Conservation (phyloP, 2,888 invertebrate species). For the Drosophila conformis region DNA sequence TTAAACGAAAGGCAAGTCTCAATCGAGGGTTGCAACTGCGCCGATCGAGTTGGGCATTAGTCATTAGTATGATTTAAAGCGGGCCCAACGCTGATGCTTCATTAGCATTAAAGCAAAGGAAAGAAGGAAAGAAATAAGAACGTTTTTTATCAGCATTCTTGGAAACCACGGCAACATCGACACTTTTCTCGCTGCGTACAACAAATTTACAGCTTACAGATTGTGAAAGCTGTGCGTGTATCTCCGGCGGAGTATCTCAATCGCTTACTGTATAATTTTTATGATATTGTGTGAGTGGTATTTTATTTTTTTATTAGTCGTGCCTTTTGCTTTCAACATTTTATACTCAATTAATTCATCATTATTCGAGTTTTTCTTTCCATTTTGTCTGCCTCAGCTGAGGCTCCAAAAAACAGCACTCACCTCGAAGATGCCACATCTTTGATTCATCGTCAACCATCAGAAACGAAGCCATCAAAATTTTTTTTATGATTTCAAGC, state of each 20-base stretch:
- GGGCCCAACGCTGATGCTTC: conserved; percentile 37
- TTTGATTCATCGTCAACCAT: conserved; percentile 21
- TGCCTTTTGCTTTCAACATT: conserved; percentile 61
- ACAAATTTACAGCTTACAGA: conserved; percentile 28
- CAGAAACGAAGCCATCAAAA: conserved; percentile 65
- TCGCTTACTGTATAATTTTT: conserved; percentile 80
- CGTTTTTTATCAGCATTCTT: conserved; percentile 65
- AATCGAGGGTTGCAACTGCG: conserved; percentile 4
- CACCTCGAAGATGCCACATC: conserved; percentile 28
- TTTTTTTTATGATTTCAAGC: conserved; percentile 75
- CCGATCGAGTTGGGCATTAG: conserved; percentile 43
- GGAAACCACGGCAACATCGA: conserved; percentile 40
- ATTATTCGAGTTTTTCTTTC: conserved; percentile 73
- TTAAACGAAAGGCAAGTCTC: conserved; percentile 64
- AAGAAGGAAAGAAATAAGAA: conserved; percentile 48
- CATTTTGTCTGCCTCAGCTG: conserved; percentile 12
- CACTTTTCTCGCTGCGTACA: conserved; percentile 27
- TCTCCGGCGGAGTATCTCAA: conserved; percentile 26
- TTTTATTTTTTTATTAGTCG: conserved; percentile 55
- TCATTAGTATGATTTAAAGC: conserved; percentile 74
- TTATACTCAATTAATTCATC: conserved; percentile 82
- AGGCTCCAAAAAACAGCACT: conserved; percentile 1
- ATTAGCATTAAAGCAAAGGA: conserved; percentile 59
- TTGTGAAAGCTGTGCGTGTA: conserved; percentile 43
- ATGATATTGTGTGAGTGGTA: conserved; percentile 71